Evolutionary conservation across 2,888 invertebrate species (phyloP).

Genomic region (Syrphus vitripennis): DNA sequence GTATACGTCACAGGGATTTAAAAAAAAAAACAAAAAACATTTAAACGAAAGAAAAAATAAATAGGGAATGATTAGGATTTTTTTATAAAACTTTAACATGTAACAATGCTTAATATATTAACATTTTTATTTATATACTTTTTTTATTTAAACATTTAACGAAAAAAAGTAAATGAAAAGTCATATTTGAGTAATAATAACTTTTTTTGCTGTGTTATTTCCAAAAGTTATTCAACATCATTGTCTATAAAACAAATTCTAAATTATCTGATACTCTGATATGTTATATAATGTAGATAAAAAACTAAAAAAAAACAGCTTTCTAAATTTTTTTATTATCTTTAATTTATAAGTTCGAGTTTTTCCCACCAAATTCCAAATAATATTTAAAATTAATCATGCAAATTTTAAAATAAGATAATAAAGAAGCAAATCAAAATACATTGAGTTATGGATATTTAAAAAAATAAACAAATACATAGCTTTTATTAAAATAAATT

Average conservation of each 20-base stretch:
- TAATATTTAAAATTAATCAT: background rate
- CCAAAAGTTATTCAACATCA: background rate
- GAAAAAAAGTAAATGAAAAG: background rate
- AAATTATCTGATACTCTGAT: background rate
- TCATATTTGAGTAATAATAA: too few species aligned
- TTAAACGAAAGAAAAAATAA: slow-evolving; percentile 34
- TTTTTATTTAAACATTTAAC: background rate
- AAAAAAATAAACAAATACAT: background rate
- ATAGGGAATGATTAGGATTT: background rate
- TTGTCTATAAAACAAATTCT: background rate
- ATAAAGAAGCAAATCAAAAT: background rate
- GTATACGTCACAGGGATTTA: slow-evolving; percentile 9
- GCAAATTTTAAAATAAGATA: background rate
- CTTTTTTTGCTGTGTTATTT: background rate
- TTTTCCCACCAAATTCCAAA: background rate
- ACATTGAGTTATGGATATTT: background rate
- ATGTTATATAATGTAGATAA: too few species aligned
- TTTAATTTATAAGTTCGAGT: background rate
- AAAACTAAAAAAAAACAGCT: background rate
- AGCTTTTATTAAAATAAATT: background rate
- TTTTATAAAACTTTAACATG: background rate
- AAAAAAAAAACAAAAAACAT: slow-evolving; percentile 42
- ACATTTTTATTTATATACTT: background rate
- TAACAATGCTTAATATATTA: background rate
- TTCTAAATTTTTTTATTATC: too few species aligned